A percentile compares a stretch with the other conserved stretches of the same genome.
phyloP scores from a whole-genome alignment of 1,140 invertebrate genomes.

The Aphelenchoides fujianensis region DNA sequence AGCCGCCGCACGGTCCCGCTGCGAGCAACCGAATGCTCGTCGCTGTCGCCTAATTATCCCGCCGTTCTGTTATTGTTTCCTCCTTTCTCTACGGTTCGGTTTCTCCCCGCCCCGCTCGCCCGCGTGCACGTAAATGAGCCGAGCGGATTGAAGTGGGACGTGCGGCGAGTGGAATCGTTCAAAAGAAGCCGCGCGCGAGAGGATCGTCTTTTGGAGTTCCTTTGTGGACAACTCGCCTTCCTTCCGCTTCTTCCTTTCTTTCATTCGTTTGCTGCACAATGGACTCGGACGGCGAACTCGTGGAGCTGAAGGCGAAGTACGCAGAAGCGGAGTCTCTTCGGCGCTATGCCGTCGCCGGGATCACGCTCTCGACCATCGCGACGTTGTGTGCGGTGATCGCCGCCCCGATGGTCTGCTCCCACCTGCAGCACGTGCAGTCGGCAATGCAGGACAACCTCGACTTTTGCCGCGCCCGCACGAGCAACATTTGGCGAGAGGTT shows the following conservation, averaged over 20 bases:
- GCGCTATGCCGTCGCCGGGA: neutral
- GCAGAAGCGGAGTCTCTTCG: neutral
- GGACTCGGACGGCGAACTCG: neutral
- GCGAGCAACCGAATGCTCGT: too few species aligned
- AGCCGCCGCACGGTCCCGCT: too few species aligned
- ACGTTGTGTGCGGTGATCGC: neutral
- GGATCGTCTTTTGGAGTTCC: neutral
- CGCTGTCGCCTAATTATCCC: too few species aligned
- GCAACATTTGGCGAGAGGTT: conserved; percentile 16
- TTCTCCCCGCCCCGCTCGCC: neutral
- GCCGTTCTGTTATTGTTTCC: neutral
- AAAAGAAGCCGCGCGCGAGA: neutral
- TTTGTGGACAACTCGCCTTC: too few species aligned
- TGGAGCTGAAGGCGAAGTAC: neutral
- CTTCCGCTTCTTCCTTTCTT: too few species aligned
- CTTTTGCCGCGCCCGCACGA: neutral
- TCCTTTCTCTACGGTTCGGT: neutral
- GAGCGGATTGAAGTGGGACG: neutral
- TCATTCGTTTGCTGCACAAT: too few species aligned
- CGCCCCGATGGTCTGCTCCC: neutral
- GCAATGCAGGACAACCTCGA: conserved; percentile 7
- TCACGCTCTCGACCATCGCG: conserved; percentile 3
- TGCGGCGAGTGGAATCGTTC: neutral
- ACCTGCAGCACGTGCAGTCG: conserved; percentile 19
- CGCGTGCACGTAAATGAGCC: too few species aligned